phyloP scores from a whole-genome alignment of 2,113 vertebrate genomes.

The Miniopterus natalensis region DNA sequence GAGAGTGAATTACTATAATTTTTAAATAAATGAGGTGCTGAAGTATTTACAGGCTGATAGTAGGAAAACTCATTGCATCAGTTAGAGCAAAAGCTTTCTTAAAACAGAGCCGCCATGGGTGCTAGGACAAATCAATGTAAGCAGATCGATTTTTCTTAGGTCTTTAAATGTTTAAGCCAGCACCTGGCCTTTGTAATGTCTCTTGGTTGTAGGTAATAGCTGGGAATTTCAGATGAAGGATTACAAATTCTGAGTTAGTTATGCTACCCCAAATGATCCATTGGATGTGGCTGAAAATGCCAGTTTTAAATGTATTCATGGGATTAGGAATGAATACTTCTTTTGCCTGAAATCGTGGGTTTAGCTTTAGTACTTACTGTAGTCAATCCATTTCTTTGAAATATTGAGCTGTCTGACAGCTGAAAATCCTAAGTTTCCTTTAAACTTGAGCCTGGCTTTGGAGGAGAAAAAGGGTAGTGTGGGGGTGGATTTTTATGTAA shows the following conservation, averaged over 20 bases:
- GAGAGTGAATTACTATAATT: not conserved
- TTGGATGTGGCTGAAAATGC: conserved; percentile 80
- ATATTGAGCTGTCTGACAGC: conserved; percentile 84
- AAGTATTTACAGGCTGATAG: not conserved
- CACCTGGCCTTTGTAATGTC: conserved; percentile 77
- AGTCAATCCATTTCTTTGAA: conserved; percentile 83
- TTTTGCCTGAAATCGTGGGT: conserved; percentile 82
- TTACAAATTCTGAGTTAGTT: conserved; percentile 81
- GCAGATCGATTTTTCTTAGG: conserved; percentile 81
- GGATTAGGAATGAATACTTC: conserved; percentile 75
- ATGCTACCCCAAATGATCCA: conserved; percentile 66
- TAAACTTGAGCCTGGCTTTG: conserved; percentile 79
- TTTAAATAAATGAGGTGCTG: conserved; percentile 38
- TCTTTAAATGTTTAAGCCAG: conserved; percentile 84
- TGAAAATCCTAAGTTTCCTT: conserved; percentile 80
- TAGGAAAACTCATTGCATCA: not conserved
- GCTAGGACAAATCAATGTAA: conserved; percentile 77
- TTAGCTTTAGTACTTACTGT: conserved; percentile 82
- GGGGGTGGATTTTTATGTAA: conserved; percentile 48
- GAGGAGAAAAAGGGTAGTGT: not conserved
- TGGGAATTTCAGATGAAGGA: conserved; percentile 80
- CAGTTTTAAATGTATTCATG: conserved; percentile 75
- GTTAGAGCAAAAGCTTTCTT: not conserved
- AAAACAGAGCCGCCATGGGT: not conserved
- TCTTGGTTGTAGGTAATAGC: conserved; percentile 81